Base-by-base conservation (phyloP, 30 jellyfish, hydroid and myxozoan genomes). In the Nemopilema nomurai region DNA sequence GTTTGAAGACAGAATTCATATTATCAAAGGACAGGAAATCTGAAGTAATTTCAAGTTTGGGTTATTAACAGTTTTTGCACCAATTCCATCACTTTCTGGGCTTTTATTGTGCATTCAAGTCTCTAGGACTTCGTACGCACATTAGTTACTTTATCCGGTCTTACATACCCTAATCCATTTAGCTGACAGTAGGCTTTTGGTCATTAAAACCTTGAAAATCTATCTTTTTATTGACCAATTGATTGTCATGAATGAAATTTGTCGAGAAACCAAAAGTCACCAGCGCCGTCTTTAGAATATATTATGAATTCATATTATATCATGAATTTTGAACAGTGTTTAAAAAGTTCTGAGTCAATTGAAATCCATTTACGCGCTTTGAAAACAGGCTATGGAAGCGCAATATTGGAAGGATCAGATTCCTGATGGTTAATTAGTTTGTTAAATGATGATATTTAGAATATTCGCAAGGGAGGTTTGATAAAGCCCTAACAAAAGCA, bases 391-490 rank as follows among this genome's bases (percentile, higher is more conserved):
- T 41, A 41, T 41, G 57, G 57, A 41, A 41, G 57, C 57, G 57
- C 57, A 41, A 41, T 41, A 41, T 41, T 41, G 6, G 57, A 13
- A 41, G 9, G 6, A 41, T 41, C 57, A 41, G 57, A 41, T 41
- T 41, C 57, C 13, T 41, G 57, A 41, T 41, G 57, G 57, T 6
- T 41, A 41, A 73, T 73, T 73, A 73, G 51, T 33, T 66, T 66
- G 25, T 4, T 73, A 73, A 25, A 73, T 9, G 41, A 31, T 66
- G 27, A 73, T 30, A 30, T 33, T 30, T 30, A 31, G 51, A 41
- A 73, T 73, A 73, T 73, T 31, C 83, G 50, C 83, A 17, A 30
- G 70, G 83, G 83, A 73, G 70, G 83, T 41, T 73, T 73, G 83
- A 73, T 73, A 73, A 73, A 73, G 57, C 57, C 9, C 57, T 6